phyloP scores from a whole-genome alignment of 2,797 vertebrate species.

The Crenichthys baileyi region DNA sequence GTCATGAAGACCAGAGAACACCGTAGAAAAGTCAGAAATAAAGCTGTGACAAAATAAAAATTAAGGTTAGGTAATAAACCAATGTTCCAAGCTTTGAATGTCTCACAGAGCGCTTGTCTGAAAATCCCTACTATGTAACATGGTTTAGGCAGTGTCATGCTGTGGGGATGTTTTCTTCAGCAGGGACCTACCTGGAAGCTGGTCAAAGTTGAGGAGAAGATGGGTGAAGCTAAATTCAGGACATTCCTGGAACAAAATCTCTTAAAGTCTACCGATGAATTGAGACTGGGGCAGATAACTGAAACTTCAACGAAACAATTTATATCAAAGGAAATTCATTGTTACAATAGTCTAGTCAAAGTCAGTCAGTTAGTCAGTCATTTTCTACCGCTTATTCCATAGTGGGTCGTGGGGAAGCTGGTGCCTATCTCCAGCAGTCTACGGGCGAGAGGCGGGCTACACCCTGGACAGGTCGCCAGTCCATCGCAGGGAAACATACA shows the following conservation, averaged over 20 bases:
- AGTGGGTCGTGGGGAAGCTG: too few relatives aligned
- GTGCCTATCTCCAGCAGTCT: too few relatives aligned
- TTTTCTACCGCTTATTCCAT: too few relatives aligned
- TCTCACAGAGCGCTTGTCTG: not conserved
- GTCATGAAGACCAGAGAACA: too few relatives aligned
- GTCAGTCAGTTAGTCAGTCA: too few relatives aligned
- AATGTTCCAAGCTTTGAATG: not conserved
- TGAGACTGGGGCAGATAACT: not conserved
- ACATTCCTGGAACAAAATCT: not conserved
- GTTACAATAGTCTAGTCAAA: not conserved
- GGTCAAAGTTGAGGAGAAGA: not conserved
- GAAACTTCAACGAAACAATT: too few relatives aligned
- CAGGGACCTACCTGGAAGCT: not conserved
- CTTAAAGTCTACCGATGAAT: not conserved
- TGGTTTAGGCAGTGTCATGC: not conserved
- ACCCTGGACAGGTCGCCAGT: too few relatives aligned
- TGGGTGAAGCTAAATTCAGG: not conserved
- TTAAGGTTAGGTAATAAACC: not conserved
- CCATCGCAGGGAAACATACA: too few relatives aligned
- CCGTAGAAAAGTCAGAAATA: too few relatives aligned
- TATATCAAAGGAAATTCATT: not conserved
- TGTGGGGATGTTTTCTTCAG: not conserved
- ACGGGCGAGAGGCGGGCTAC: too few relatives aligned
- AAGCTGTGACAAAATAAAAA: not conserved
- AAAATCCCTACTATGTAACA: not conserved